A percentile compares a stretch with the other conserved stretches of the same genome.
Evolutionary conservation across 1,140 invertebrate species (phyloP).

Genomic region (Cherax destructor): DNA sequence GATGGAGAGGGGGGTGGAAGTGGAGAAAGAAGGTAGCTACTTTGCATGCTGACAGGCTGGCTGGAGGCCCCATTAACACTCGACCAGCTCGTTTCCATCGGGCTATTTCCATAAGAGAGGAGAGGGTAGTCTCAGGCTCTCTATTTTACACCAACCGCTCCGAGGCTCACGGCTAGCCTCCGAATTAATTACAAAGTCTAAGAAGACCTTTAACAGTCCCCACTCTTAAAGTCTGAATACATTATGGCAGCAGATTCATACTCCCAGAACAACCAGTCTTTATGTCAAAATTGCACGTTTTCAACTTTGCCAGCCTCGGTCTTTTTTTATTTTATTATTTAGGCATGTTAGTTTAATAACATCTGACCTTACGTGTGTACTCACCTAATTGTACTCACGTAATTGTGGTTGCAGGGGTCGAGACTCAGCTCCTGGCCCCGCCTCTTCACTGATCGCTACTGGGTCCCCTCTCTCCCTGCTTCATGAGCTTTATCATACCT

Average conservation of each 20-base stretch:
- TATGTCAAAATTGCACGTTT: too few relatives aligned
- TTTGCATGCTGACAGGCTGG: conserved; percentile 62
- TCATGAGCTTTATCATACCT: too few relatives aligned
- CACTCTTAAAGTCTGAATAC: conserved; percentile 64
- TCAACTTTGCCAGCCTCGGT: too few relatives aligned
- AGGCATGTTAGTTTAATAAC: too few relatives aligned
- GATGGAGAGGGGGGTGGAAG: conserved; percentile 17
- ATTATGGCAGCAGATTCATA: conserved; percentile 22
- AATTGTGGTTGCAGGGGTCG: too few relatives aligned
- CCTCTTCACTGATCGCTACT: too few relatives aligned
- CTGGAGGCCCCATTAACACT: conserved; percentile 67
- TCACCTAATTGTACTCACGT: too few relatives aligned
- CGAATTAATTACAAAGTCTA: conserved; percentile 69
- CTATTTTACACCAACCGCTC: conserved; percentile 68
- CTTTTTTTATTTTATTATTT: too few relatives aligned
- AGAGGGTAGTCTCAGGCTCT: conserved; percentile 63
- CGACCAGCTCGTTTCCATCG: conserved; percentile 46
- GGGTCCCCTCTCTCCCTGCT: too few relatives aligned
- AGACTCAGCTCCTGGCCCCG: too few relatives aligned
- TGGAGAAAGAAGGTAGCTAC: conserved; percentile 16
- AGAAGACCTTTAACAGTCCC: conserved; percentile 64
- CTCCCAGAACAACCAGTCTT: too few relatives aligned
- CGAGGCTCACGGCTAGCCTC: conserved; percentile 50
- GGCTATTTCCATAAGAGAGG: conserved; percentile 67
- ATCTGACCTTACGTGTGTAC: too few relatives aligned